A percentile compares a stretch with the other conserved stretches of the same genome.
phyloP scores from a whole-genome alignment of 2,888 invertebrate genomes.

The Ptychoptera albimana region DNA sequence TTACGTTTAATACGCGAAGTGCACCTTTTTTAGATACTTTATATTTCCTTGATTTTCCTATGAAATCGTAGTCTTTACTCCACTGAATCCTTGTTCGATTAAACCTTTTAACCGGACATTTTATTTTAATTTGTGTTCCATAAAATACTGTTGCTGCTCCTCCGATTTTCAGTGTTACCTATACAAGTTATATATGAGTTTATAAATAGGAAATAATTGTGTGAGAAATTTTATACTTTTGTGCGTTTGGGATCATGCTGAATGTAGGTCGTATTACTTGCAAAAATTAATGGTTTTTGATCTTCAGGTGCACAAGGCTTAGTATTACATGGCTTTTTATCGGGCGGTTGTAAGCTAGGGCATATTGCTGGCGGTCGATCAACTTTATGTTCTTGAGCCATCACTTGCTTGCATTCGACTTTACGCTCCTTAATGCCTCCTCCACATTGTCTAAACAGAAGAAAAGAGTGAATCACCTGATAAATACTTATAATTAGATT shows the following conservation, averaged over 20 bases:
- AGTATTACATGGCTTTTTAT: slow-evolving; percentile 72
- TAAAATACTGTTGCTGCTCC: slow-evolving; percentile 81
- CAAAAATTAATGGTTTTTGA: slow-evolving; percentile 55
- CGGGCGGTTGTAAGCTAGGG: slow-evolving; percentile 54
- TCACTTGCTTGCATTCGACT: slow-evolving; percentile 79
- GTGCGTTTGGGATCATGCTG: slow-evolving; percentile 49
- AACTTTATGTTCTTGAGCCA: slow-evolving; percentile 83
- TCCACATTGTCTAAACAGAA: slow-evolving; percentile 48
- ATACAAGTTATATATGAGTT: background rate
- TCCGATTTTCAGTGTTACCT: slow-evolving; percentile 72
- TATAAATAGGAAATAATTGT: no score
- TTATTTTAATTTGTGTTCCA: slow-evolving; percentile 83
- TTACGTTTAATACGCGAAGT: slow-evolving; percentile 65
- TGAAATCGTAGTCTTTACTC: slow-evolving; percentile 70
- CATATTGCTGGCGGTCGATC: slow-evolving; percentile 65
- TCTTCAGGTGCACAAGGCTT: slow-evolving; percentile 60
- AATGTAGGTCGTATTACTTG: slow-evolving; percentile 67
- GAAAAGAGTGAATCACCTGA: no score
- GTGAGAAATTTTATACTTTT: no score
- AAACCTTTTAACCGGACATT: slow-evolving; percentile 76
- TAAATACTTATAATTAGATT: no score
- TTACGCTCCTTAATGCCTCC: slow-evolving; percentile 73
- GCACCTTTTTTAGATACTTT: slow-evolving; percentile 86
- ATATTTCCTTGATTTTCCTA: slow-evolving; percentile 63
- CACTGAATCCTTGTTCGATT: slow-evolving; percentile 73